These are phyloP conservation scores for Clitarchus hookeri DNA, from an alignment of 2,888 invertebrate genomes.

Conservation along the genomic window DNA sequence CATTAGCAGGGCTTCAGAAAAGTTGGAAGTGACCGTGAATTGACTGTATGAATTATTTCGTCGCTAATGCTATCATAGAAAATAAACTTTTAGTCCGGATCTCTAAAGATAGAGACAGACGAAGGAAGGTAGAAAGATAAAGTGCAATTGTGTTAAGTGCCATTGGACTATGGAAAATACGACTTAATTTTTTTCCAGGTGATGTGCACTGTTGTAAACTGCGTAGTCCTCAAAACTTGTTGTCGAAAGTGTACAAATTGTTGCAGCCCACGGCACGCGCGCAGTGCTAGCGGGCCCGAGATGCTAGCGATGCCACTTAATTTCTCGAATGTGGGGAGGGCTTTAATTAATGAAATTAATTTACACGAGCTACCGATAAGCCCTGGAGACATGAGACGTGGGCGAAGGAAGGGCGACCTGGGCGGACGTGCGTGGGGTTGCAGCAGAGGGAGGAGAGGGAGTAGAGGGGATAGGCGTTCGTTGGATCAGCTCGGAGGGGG, in stretches of 20 bases:
- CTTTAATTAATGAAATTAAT: slow-evolving; percentile 43
- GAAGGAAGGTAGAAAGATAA: too few species aligned
- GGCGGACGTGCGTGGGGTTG: not conserved
- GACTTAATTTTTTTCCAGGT: too few species aligned
- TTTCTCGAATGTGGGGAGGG: slow-evolving; percentile 34
- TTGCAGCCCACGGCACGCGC: not conserved
- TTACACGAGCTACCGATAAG: slow-evolving; percentile 41
- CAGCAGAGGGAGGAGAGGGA: not conserved
- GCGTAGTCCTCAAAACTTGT: not conserved
- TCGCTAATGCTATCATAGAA: too few species aligned
- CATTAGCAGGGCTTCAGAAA: too few species aligned
- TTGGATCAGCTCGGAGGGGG: not conserved
- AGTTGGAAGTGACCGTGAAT: too few species aligned
- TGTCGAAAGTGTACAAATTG: not conserved
- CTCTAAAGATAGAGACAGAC: too few species aligned
- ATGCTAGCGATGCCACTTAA: slow-evolving; percentile 37
- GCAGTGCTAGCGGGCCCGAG: slow-evolving; percentile 6
- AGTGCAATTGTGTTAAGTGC: too few species aligned
- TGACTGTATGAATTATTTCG: too few species aligned
- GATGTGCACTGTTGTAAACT: not conserved
- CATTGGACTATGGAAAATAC: too few species aligned
- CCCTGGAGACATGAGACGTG: slow-evolving; percentile 33
- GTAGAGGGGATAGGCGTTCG: not conserved
- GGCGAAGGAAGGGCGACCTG: not conserved
- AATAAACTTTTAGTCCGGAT: too few species aligned